These are phyloP conservation scores for Calypte anna DNA, from an alignment of 2,113 vertebrate genomes.

Conservation along the genomic window DNA sequence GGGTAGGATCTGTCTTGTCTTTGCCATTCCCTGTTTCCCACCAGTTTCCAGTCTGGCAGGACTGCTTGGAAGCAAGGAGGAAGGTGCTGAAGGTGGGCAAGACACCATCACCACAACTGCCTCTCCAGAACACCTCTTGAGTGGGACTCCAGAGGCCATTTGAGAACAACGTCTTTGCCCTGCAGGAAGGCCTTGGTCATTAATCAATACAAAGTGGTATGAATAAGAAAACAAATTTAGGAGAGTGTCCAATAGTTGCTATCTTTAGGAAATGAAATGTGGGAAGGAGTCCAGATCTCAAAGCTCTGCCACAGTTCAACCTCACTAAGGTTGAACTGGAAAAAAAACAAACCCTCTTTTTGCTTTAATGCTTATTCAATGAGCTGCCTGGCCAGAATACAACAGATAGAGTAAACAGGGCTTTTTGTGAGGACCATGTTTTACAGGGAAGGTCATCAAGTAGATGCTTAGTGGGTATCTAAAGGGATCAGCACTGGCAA, in stretches of 20 bases:
- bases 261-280: slow-evolving; percentile 42
- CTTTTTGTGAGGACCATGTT: background rate
- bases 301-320: slow-evolving; percentile 1
- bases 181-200: background rate
- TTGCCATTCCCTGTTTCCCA: background rate
- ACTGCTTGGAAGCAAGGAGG: background rate
- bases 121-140: background rate
- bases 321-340: background rate
- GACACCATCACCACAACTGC: fast-evolving
- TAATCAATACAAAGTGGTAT: background rate
- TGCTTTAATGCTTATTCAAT: background rate
- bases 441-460: background rate
- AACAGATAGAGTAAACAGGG: background rate
- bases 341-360: background rate
- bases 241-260: slow-evolving; percentile 14
- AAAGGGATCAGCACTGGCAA: background rate
- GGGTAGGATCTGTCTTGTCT: background rate
- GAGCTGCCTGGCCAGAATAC: background rate
- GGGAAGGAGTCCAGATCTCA: slow-evolving; percentile 34
- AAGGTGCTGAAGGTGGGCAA: background rate
- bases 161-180: slow-evolving; percentile 7
- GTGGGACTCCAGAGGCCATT: background rate
- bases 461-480: background rate
- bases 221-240: slow-evolving; percentile 25
- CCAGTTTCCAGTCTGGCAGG: background rate